These are phyloP conservation scores for Melanotaenia duboulayi DNA, from an alignment of 2,113 vertebrate species.

Conservation along the genomic window DNA sequence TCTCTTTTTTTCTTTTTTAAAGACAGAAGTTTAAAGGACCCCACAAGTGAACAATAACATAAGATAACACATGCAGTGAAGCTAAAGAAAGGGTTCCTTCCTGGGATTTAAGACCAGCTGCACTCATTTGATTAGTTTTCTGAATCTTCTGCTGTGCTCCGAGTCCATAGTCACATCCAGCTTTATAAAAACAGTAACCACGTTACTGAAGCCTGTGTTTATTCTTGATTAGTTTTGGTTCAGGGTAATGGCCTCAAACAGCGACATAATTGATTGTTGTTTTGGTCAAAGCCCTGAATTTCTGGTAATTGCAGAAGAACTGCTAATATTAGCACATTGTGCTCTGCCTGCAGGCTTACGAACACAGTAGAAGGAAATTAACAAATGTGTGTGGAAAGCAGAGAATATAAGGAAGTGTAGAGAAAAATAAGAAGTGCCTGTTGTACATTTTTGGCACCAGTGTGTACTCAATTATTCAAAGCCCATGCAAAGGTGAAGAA, in stretches of 20 bases:
- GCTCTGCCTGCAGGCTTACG: conserved; percentile 32
- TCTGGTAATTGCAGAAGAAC: conserved; percentile 47
- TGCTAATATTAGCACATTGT: conserved; percentile 58
- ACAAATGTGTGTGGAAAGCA: conserved; percentile 38
- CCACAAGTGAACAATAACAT: neutral
- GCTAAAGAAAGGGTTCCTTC: conserved; percentile 18
- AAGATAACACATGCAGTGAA: neutral
- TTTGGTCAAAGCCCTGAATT: conserved; percentile 30
- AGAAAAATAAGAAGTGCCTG: conserved; percentile 21
- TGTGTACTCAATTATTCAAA: conserved; percentile 21
- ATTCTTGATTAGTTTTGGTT: conserved; percentile 53
- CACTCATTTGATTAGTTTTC: conserved; percentile 27
- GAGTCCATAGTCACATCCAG: conserved; percentile 1
- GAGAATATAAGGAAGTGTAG: conserved; percentile 19
- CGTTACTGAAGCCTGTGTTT: conserved; percentile 57
- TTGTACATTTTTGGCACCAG: conserved; percentile 15
- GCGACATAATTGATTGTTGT: conserved; percentile 66
- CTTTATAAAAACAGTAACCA: conserved; percentile 36
- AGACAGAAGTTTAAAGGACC: no score
- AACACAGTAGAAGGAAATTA: conserved; percentile 48
- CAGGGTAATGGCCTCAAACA: conserved; percentile 49
- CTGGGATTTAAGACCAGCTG: neutral
- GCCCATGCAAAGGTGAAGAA: neutral
- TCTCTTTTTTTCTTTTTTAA: no score
- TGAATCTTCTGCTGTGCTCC: conserved; percentile 15